Base-by-base conservation (phyloP, 2,888 invertebrate species). In the Camponotus fellah region DNA sequence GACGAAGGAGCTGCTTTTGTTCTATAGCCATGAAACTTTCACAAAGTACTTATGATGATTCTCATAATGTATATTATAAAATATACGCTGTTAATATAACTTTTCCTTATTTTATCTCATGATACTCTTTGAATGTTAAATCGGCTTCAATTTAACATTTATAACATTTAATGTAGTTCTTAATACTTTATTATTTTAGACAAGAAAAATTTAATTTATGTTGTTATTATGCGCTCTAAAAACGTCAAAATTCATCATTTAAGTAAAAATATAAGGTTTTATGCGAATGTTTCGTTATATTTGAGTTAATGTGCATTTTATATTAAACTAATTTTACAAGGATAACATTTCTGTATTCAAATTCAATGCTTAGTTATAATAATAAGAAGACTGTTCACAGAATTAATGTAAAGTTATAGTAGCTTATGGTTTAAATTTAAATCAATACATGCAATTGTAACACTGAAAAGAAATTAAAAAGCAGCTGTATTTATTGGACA, bases 1-100 rank as follows among this genome's bases (percentile, higher is more conserved):
- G 66, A 46, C 75, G 65, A 65, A 76, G 65, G 66, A 76, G 65
- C 66, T 49, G 75, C 75, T 65, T 76, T 76, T 76, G 75, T 75
- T 75, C 46, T 21, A 10, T 65, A 49, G 46, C 37, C 49, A 65
- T 65, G 65, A 65, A 76, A 76, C 75, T 76, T 76, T 65, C 66
- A 76, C 65, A 76, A 66, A 65, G 66, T 46, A 46, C 74, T 64
- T 74, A 64, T 65, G 65, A 75, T 34, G 66, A 49, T 76, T 65
- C 49, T 65, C 65, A 32, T 68, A 69, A 77, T 69, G 37, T 56
- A 77, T 69, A 69, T 9, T 40, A 53, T 8, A 68, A 53, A 40
- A 76, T 53, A 65, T 76, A 76, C 66, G 21, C 34, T 21, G 46
- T 14, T 64, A 21, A 34, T 46, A 5, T 21, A 75, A 76, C 49